Conservation (phyloP, 2,113 vertebrate genomes). For the Laticauda colubrina region DNA sequence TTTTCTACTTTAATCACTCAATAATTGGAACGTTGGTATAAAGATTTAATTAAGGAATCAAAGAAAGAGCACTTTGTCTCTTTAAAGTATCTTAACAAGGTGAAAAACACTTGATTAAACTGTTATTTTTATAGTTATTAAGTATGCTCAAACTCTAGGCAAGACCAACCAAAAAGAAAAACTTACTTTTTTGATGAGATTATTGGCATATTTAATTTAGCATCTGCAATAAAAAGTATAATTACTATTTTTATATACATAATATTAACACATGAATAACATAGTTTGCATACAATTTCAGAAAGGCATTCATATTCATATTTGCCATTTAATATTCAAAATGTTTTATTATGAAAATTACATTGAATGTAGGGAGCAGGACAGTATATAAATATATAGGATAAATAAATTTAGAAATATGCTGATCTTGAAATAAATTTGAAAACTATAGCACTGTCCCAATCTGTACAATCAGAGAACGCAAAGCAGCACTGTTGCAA, state of each 20-base stretch:
- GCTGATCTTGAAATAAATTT: neutral
- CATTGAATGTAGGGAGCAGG: neutral
- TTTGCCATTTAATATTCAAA: neutral
- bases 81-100: neutral
- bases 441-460: neutral
- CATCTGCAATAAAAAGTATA: conserved; percentile 73
- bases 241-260: neutral
- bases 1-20: neutral
- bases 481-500: neutral
- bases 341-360: neutral
- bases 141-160: neutral
- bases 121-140: neutral
- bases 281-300: neutral
- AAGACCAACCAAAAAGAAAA: neutral
- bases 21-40: neutral
- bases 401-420: neutral
- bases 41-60: neutral
- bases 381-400: neutral
- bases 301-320: neutral
- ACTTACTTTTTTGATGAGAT: conserved; percentile 84
- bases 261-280: neutral
- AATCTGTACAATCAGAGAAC: neutral
- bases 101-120: neutral
- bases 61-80: neutral
- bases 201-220: conserved; percentile 74